Percentiles rank a stretch among this genome's conserved stretches.
Evolutionary conservation across 2,113 vertebrate species (phyloP).

Genomic region (Heloderma charlesbogerti): DNA sequence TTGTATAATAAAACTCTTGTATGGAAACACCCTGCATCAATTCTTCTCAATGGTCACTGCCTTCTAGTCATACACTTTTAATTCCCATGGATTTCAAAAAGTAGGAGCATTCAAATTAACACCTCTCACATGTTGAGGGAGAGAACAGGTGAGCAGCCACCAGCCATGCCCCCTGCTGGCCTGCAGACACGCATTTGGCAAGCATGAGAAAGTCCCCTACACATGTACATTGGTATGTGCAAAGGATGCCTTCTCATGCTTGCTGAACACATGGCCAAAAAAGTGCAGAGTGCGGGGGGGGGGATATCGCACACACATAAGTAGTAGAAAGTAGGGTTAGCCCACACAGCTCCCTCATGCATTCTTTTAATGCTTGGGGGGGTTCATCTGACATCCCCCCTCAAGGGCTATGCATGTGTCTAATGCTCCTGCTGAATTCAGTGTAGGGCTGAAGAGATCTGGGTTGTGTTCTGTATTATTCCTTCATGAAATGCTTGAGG

Average conservation of each 20-base stretch:
- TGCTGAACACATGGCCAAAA: neutral
- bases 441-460: neutral
- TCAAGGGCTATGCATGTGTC: neutral
- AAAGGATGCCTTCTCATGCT: neutral
- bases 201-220: neutral
- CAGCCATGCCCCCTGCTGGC: neutral
- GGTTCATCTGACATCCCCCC: no score
- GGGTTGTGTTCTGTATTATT: neutral
- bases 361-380: neutral
- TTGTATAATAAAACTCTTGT: no score
- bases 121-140: neutral
- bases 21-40: no score
- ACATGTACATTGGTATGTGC: neutral
- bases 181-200: neutral
- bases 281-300: no score
- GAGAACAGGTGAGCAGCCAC: neutral
- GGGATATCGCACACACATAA: no score
- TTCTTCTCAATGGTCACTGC: no score
- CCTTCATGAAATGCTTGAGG: neutral
- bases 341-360: neutral
- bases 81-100: neutral
- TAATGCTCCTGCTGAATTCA: neutral
- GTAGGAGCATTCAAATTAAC: neutral
- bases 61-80: neutral
- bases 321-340: neutral